Percentiles rank a stretch among this genome's conserved stretches.
Conservation (phyloP, 2,888 invertebrate species). For the Tipula helvola region DNA sequence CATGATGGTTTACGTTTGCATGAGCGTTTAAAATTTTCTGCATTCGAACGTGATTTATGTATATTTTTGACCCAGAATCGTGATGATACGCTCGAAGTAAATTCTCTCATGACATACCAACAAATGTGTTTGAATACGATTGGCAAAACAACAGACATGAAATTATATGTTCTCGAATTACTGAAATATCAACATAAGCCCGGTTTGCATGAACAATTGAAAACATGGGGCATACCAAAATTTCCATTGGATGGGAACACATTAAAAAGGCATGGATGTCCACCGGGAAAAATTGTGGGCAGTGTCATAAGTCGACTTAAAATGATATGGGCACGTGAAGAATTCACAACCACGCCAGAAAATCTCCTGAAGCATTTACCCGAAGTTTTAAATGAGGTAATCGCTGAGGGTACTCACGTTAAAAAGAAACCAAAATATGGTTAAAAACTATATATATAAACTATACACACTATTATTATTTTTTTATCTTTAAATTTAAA, state of each 20-base stretch:
- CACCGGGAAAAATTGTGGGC: slow-evolving; percentile 52
- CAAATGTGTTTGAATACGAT: slow-evolving; percentile 48
- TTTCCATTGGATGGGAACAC: slow-evolving; percentile 73
- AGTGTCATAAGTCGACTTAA: slow-evolving; percentile 54
- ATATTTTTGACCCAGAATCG: slow-evolving; percentile 64
- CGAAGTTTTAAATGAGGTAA: slow-evolving; percentile 19
- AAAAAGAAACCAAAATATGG: slow-evolving; percentile 12
- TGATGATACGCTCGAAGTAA: slow-evolving; percentile 35
- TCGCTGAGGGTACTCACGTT: slow-evolving; percentile 8
- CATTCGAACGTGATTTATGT: slow-evolving; percentile 71
- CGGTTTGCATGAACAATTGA: slow-evolving; percentile 48
- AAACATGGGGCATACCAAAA: slow-evolving; percentile 59
- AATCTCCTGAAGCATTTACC: slow-evolving; percentile 49
- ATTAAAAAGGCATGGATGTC: slow-evolving; percentile 45
- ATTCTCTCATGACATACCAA: slow-evolving; percentile 42
- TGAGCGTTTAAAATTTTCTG: slow-evolving; percentile 67
- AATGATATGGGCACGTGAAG: slow-evolving; percentile 67
- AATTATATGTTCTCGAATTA: slow-evolving; percentile 61
- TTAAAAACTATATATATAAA: background rate
- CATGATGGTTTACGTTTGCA: slow-evolving; percentile 62
- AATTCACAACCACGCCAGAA: slow-evolving; percentile 53
- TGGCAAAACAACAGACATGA: slow-evolving; percentile 31
- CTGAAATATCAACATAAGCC: slow-evolving; percentile 64
- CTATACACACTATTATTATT: background rate
- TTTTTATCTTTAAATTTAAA: background rate